Percentiles rank a stretch among this genome's conserved stretches.
Evolutionary conservation across 2,113 vertebrate genomes (phyloP).

Genomic region (Haliaeetus leucogaster): DNA sequence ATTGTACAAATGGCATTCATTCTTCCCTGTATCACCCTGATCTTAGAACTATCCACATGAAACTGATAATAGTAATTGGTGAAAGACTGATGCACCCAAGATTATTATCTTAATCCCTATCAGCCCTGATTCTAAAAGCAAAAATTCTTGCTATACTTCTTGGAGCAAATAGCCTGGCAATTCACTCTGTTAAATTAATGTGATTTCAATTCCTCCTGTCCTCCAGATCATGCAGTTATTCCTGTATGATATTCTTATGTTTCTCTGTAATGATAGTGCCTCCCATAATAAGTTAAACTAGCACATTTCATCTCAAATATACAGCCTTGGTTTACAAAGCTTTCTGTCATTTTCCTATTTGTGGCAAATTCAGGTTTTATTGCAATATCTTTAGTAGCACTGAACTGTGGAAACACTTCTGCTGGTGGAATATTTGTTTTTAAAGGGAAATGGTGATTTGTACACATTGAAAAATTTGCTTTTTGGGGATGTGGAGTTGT

Average conservation of each 20-base stretch:
- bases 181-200: not conserved
- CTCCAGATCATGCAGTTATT: not conserved
- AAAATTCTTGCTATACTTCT: not conserved
- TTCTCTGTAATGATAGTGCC: not conserved
- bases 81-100: not conserved
- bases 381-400: not conserved
- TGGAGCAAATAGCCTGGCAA: not conserved
- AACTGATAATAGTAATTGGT: not conserved
- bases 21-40: not conserved
- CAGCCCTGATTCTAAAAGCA: not conserved
- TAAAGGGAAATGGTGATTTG: not conserved
- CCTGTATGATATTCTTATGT: not conserved
- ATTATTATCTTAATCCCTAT: not conserved
- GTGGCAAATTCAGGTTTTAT: slow-evolving; percentile 26
- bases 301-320: not conserved
- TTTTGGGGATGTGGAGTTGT: not conserved
- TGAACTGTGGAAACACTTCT: not conserved
- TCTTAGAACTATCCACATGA: not conserved
- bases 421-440: not conserved
- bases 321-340: not conserved
- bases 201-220: not conserved
- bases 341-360: slow-evolving; percentile 39
- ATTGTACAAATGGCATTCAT: not conserved
- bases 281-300: not conserved
- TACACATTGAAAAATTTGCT: not conserved